Percentiles rank a stretch among this genome's conserved stretches.
phyloP scores from a whole-genome alignment of 2,888 invertebrate species.

The Agonopterix arenella region DNA sequence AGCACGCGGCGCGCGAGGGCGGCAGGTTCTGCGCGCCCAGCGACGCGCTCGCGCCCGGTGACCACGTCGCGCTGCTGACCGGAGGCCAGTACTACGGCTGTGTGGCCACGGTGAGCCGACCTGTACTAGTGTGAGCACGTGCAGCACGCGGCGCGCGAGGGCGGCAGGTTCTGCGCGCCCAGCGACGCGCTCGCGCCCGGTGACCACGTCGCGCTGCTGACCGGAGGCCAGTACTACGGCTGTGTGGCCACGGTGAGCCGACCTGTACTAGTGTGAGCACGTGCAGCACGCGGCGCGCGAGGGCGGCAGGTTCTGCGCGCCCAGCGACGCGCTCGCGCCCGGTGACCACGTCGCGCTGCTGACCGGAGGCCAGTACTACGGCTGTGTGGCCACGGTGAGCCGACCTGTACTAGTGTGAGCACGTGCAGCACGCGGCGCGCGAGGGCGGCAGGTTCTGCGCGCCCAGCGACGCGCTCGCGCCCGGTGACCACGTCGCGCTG shows the following conservation, averaged over 20 bases:
- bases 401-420: constrained; percentile 54
- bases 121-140: constrained; percentile 67
- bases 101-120: constrained; percentile 80
- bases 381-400: no score
- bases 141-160: constrained; percentile 71
- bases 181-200: constrained; percentile 80
- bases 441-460: constrained; percentile 31
- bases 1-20: constrained; percentile 27
- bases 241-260: no score
- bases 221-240: constrained; percentile 65
- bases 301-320: no score
- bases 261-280: no score
- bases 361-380: no score
- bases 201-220: constrained; percentile 82
- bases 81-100: constrained; percentile 89
- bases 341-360: no score
- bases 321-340: no score
- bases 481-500: constrained; percentile 81
- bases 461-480: constrained; percentile 78
- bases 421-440: constrained; percentile 80
- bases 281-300: no score
- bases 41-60: constrained; percentile 80
- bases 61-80: constrained; percentile 83
- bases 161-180: constrained; percentile 37
- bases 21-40: constrained; percentile 39